These are phyloP conservation scores for Caerostris extrusa DNA, from an alignment of 1,140 invertebrate species.

Conservation along the genomic window DNA sequence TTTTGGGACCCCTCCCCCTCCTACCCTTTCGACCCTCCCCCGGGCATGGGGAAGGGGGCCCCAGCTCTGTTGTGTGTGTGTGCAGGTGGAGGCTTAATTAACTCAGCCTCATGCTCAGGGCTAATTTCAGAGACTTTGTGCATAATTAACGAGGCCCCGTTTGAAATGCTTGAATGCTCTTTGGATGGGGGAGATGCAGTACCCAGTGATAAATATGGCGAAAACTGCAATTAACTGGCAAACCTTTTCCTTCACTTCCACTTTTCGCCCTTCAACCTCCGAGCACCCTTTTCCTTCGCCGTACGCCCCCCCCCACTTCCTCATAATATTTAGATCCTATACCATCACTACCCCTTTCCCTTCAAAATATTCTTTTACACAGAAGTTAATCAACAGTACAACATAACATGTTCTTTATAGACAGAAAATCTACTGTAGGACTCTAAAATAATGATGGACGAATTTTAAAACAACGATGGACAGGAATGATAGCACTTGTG, in stretches of 20 bases:
- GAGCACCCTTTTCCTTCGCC: background rate
- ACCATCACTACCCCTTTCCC: background rate
- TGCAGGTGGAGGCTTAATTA: constrained; percentile 77
- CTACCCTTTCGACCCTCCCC: constrained; percentile 15
- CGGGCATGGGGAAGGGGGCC: background rate
- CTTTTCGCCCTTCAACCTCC: constrained; percentile 54
- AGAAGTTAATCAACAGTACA: constrained; percentile 1
- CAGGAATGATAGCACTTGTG: too few species aligned
- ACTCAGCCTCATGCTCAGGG: constrained; percentile 77
- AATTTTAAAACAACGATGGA: too few species aligned
- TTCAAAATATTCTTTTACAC: background rate
- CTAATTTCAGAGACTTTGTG: constrained; percentile 77
- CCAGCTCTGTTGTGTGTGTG: background rate
- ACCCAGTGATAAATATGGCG: constrained; percentile 75
- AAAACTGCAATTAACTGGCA: constrained; percentile 77
- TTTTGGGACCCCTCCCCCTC: constrained; percentile 38
- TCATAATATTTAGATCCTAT: background rate
- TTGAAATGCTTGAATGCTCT: constrained; percentile 76
- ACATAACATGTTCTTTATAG: background rate
- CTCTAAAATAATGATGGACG: too few species aligned
- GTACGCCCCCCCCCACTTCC: background rate
- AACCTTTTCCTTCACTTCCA: constrained; percentile 53
- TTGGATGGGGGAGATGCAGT: constrained; percentile 63
- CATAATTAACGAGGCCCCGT: constrained; percentile 76
- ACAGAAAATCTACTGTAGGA: too few species aligned